Conservation (phyloP, 1,140 invertebrate genomes). For the Aphelenchoides avenae region DNA sequence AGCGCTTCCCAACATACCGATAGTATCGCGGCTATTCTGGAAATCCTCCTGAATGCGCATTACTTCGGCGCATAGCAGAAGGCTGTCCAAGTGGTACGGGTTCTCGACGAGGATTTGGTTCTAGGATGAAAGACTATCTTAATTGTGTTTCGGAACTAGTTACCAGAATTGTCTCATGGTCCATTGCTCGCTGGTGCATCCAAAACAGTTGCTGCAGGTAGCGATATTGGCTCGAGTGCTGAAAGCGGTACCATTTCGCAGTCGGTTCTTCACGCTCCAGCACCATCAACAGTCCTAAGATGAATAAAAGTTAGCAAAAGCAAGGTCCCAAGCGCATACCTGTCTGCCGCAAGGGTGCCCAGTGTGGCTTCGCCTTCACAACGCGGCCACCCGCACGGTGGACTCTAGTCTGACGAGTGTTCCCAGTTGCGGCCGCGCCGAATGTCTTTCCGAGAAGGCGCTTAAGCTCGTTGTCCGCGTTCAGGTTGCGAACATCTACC, state of each 20-base stretch:
- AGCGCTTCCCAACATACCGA: conserved; percentile 18
- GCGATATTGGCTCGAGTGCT: conserved; percentile 22
- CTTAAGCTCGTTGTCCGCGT: conserved; percentile 24
- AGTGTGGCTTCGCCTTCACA: conserved; percentile 12
- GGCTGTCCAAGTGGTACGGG: conserved; percentile 39
- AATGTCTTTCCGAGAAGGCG: conserved; percentile 28
- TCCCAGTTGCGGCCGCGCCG: conserved; percentile 1
- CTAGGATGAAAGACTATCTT: conserved; percentile 16
- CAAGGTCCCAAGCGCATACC: conserved; percentile 7
- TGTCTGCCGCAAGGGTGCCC: conserved; percentile 16
- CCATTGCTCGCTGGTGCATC: conserved; percentile 18
- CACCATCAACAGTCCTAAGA: conserved; percentile 8
- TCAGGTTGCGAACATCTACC: conserved; percentile 12
- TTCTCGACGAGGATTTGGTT: conserved; percentile 29
- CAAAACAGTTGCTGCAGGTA: conserved; percentile 31
- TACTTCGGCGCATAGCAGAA: conserved; percentile 33
- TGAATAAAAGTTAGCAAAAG: conserved; percentile 11
- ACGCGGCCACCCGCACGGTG: conserved; percentile 18
- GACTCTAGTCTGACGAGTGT: conserved; percentile 8
- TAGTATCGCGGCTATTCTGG: conserved; percentile 26
- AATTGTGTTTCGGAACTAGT: conserved; percentile 5
- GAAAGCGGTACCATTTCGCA: conserved; percentile 31
- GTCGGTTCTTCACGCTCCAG: conserved; percentile 1
- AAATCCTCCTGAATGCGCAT: conserved; percentile 33
- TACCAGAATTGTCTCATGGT: conserved; percentile 26